Base-by-base conservation (phyloP, 2,113 vertebrate species). In the Malurus melanocephalus region DNA sequence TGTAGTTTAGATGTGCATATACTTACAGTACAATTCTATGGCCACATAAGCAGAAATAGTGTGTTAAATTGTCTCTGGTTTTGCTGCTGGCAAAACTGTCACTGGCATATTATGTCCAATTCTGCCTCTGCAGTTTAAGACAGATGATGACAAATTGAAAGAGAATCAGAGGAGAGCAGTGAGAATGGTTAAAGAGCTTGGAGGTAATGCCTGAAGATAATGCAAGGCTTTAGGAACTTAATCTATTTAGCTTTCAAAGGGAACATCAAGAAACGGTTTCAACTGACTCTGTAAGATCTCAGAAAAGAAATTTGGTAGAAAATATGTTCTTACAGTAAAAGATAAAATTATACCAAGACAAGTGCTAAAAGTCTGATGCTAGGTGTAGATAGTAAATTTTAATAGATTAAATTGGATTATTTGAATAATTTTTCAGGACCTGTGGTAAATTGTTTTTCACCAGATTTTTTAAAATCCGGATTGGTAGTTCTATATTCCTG, bases 81-180 rank as follows among this genome's bases (percentile, higher is more conserved):
- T 90, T 92, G 62, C 46, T 94, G 74, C 74, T 92, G 66, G 66
- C 46, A 61, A 79, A 51, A 81, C 69, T 69, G 38, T 49, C 51
- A 27, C 32, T 88, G 88, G 51, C 55, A 35, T 79, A 55, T 79
- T 76, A 46, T 61, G 59, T 65, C 78, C 60, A 85, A 15, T 92
- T 90, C 78, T 85, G 66, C 71, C 79, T 87, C 42, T 85, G 52
- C 33, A 90, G 49, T 72, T 93, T 82, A 81, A 76, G 85, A 69
- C 56, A 80, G 71, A 87, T 94, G 66, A 93, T 93, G 91, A 95
- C 66, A 95, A 95, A 94, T 69, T 93, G 91, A 89, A 90, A 94
- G 45, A 87, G 74, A 94, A 92, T 86, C 77, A 78, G 80, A 90
- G 88, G 66, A 85, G 40, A 79, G 43, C 71, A 57, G 71, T 65